phyloP scores from a whole-genome alignment of 1,140 invertebrate genomes.

The Drosophila athabasca region DNA sequence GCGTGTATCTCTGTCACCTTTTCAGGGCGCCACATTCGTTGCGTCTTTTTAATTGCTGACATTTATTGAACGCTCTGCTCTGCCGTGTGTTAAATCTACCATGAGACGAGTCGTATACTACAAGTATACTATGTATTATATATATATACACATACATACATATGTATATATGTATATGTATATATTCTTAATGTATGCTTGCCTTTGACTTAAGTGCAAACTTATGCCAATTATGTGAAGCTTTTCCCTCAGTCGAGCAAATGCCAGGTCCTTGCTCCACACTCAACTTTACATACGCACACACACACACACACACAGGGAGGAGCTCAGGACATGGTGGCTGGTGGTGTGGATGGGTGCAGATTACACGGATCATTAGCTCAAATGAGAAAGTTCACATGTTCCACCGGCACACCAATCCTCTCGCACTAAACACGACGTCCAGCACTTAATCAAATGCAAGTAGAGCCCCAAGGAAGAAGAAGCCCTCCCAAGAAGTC shows the following conservation, averaged over 20 bases:
- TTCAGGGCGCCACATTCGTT: slow-evolving; percentile 58
- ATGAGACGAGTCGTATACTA: slow-evolving; percentile 41
- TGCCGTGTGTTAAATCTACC: slow-evolving; percentile 70
- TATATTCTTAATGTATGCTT: slow-evolving; percentile 33
- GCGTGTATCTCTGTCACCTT: slow-evolving; percentile 22
- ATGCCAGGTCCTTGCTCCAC: slow-evolving; percentile 21
- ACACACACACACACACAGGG: neutral
- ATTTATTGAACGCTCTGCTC: slow-evolving; percentile 67
- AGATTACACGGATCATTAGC: slow-evolving; percentile 81
- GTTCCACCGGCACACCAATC: slow-evolving; percentile 35
- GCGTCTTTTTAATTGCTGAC: slow-evolving; percentile 79
- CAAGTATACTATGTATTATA: slow-evolving; percentile 6
- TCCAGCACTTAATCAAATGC: slow-evolving; percentile 81
- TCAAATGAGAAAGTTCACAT: slow-evolving; percentile 80
- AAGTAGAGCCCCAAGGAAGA: slow-evolving; percentile 21
- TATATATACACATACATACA: no score
- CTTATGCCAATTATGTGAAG: slow-evolving; percentile 78
- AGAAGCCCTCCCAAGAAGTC: slow-evolving; percentile 18
- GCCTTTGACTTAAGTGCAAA: slow-evolving; percentile 77
- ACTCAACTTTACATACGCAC: slow-evolving; percentile 34
- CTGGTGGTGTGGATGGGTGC: neutral
- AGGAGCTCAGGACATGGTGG: no score
- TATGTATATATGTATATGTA: neutral
- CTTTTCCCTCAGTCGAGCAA: slow-evolving; percentile 43
- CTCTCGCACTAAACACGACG: slow-evolving; percentile 56